Percentiles rank a stretch among this genome's conserved stretches.
These are phyloP conservation scores for Ahaetulla prasina DNA, from an alignment of 2,113 vertebrate species.

Conservation along the genomic window DNA sequence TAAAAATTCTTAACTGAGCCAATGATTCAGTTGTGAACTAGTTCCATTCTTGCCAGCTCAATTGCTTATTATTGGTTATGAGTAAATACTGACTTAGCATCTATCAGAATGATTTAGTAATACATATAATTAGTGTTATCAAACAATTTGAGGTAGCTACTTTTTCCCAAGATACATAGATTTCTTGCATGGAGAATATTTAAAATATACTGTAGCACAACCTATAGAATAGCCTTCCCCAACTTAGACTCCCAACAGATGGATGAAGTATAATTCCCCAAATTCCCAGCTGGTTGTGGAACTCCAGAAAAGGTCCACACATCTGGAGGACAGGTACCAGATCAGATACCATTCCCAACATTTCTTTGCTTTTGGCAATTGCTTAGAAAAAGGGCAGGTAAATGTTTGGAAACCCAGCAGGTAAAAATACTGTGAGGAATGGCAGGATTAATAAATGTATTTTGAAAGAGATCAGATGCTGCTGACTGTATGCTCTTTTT, in stretches of 20 bases:
- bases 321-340: neutral
- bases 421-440: neutral
- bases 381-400: neutral
- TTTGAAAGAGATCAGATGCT: neutral
- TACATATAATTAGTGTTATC: neutral
- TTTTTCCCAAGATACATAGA: neutral
- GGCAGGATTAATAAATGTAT: neutral
- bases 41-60: neutral
- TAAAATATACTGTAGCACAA: neutral
- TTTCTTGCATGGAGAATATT: neutral
- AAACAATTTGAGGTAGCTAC: neutral
- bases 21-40: neutral
- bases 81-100: neutral
- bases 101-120: neutral
- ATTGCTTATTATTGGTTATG: neutral
- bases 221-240: neutral
- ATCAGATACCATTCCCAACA: neutral
- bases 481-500: neutral
- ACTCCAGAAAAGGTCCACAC: neutral
- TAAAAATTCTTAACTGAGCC: conserved; percentile 5
- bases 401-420: neutral
- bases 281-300: neutral
- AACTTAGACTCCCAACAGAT: neutral
- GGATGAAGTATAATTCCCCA: neutral
- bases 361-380: neutral